Evolutionary conservation across 2,113 vertebrate genomes (phyloP), one percentile per base, ranked within the genome.

Genomic region (Rutilus rutilus): DNA sequence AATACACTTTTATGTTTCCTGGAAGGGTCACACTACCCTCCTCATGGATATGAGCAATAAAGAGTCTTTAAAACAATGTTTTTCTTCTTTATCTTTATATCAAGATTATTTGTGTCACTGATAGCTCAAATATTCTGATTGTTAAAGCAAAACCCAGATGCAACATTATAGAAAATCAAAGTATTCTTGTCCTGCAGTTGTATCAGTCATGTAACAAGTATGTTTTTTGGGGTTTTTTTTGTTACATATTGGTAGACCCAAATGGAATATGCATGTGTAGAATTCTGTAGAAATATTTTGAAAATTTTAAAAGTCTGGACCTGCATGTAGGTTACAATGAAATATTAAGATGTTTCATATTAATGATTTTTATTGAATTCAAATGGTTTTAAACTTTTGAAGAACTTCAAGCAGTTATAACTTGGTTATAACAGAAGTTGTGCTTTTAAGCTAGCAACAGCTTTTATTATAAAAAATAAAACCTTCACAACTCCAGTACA

Each of bases 1-100:
- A 79, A 79, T 78, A 57, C 92, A 45, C 45, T 60, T 36, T 67
- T 54, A 54, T 67, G 50, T 57, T 86, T 91, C 93, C 92, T 93
- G 93, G 94, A 90, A 94, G 92, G 94, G 93, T 91, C 94, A 92
- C 94, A 95, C 93, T 94, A 93, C 92, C 93, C 93, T 94, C 92
- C 93, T 54, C 15, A 93, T 93, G 93, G 93, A 95, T 93, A 93
- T 93, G 93, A 95, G 95, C 93, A 95, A 95, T 95, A 95, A 95
- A 89, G 83, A 94, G 90, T 94, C 92, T 94, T 93, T 93, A 91
- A 92, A 91, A 94, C 4, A 86, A 79, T 3, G 57, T 6, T 59
- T 74, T 74, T 45, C 10, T 25, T 59, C 27, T n/a, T n/a, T n/a
- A 23, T 73, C 39, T 83, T 21, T 82, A 8, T 64, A 19, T 77